Evolutionary conservation across 2,797 vertebrate genomes (phyloP).

Genomic region (Manis pentadactyla): DNA sequence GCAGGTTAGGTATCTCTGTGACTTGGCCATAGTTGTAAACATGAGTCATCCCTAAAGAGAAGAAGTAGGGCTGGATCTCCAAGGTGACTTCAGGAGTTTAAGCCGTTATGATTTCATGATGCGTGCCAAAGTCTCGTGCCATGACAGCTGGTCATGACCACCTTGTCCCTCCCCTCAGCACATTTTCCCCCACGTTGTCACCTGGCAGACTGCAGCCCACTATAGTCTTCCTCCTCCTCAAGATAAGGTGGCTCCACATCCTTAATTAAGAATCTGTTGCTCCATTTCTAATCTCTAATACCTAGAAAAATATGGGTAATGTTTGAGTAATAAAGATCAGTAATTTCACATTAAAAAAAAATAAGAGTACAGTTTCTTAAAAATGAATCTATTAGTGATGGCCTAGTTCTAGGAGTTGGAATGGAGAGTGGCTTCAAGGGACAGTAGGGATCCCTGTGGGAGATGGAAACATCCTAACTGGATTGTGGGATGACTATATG

Average conservation of each 20-base stretch:
- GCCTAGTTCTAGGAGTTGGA: neutral
- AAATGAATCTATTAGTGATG: neutral
- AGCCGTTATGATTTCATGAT: neutral
- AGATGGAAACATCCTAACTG: neutral
- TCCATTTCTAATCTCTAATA: neutral
- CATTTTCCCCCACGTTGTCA: neutral
- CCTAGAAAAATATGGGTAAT: neutral
- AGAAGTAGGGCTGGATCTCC: neutral
- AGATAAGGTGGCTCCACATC: neutral
- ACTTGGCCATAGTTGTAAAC: neutral
- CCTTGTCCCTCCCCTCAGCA: neutral
- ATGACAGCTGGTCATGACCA: rapidly evolving
- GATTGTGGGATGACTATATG: neutral
- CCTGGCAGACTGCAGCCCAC: neutral
- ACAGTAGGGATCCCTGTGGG: neutral
- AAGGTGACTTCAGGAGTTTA: neutral
- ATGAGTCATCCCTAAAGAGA: neutral
- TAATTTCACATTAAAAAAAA: neutral
- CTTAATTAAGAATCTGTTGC: neutral
- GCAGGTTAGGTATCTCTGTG: neutral
- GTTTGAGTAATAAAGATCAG: neutral
- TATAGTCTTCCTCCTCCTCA: neutral
- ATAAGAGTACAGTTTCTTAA: neutral
- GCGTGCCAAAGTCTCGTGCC: neutral
- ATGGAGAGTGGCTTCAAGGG: neutral